Base-by-base conservation (phyloP, 2,113 vertebrate species). In the Alethe castanea region DNA sequence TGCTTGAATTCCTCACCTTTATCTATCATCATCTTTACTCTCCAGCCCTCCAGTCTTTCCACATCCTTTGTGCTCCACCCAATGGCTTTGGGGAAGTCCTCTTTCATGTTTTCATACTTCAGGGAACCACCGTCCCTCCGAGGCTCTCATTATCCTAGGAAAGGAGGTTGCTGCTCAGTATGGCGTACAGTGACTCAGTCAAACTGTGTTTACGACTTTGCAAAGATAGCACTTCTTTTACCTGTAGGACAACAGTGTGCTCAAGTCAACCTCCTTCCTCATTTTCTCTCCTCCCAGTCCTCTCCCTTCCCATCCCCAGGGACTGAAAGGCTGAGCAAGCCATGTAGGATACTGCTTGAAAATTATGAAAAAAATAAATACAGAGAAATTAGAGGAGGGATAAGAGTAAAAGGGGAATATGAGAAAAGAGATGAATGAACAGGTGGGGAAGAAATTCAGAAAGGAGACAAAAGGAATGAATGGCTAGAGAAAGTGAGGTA, bases 11-110 rank as follows among this genome's bases (percentile, higher is more conserved):
- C 85, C 52, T 94, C 3, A 2, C 36, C 36, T 91, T 82, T 94
- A 94, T 96, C 94, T 96, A 73, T 70, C 74, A 82, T 89, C 53
- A 45, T 83, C 76, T 92, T 89, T 77, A 73, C 95, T 95, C 87
- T 95, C 56, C 85, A 92, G 59, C 90, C 90, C 93, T 95, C 82
- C 60, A 93, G 88, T 94, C 66, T 94, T 95, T 95, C 91, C 91
- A 94, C 81, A 93, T 96, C 95, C 93, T 93, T 88, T 92, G 64
- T 92, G 81, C 95, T 96, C 95, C 93, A 94, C 94, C 95, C 95
- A 86, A 94, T 71, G 82, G 81, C 94, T 95, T 81, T 97, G 92
- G 96, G 94, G 94, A 96, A 92, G 94, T 93, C 94, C 82, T 96
- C 95, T 97, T 96, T 94, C 88, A 96, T 93, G 93, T 97, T 95